Percentiles rank a stretch among this genome's conserved stretches.
Conservation (phyloP, 2,797 vertebrate genomes). For the Mormyrops attenuatus region DNA sequence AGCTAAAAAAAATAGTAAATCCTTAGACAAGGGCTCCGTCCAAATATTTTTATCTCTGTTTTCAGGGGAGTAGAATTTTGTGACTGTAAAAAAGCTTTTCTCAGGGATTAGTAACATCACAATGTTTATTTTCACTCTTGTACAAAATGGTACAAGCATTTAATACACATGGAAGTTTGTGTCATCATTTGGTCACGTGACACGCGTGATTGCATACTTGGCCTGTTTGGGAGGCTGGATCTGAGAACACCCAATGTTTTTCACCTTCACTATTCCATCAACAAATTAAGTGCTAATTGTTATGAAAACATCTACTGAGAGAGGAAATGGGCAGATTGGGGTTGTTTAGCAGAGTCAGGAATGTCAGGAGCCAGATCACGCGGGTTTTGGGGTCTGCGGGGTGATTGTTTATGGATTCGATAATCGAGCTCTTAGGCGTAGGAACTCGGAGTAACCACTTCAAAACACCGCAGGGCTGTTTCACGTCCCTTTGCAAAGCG, state of each 20-base stretch:
- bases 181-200: slow-evolving; percentile 7
- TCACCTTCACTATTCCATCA: not conserved
- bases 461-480: not conserved
- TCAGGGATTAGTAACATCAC: not conserved
- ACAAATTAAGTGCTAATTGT: slow-evolving; percentile 21
- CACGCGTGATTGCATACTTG: not conserved
- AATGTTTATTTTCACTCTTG: not conserved
- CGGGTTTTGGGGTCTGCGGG: not conserved
- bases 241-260: not conserved
- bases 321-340: not conserved
- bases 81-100: not conserved
- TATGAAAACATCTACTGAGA: slow-evolving; percentile 5
- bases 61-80: not conserved
- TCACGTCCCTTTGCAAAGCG: not conserved
- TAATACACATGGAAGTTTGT: not conserved
- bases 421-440: not conserved
- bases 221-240: not conserved
- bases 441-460: not conserved
- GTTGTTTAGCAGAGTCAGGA: slow-evolving; percentile 8
- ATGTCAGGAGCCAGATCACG: slow-evolving; percentile 12
- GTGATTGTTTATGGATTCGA: not conserved
- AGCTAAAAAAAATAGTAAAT: not conserved
- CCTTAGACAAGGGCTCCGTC: not conserved
- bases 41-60: not conserved
- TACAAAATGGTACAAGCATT: not conserved